Percentiles rank a stretch among this genome's conserved stretches.
phyloP scores from a whole-genome alignment of 1,140 invertebrate species.

The Trigoniulus corallinus region DNA sequence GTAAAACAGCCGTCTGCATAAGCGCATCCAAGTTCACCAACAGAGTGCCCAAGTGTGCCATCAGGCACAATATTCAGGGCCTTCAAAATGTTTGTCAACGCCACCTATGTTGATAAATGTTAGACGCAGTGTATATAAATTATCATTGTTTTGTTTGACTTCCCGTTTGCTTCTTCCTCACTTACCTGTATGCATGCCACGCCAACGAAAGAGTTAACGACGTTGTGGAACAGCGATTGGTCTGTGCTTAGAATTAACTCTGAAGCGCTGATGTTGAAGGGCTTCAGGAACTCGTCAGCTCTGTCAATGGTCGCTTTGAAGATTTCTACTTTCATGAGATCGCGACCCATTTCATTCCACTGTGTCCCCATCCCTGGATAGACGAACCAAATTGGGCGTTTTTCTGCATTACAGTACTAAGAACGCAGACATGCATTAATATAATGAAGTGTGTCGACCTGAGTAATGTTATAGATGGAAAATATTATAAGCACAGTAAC shows the following conservation, averaged over 20 bases:
- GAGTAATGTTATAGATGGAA: too few relatives aligned
- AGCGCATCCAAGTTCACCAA: slow-evolving; percentile 85
- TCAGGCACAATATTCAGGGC: slow-evolving; percentile 63
- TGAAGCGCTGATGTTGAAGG: slow-evolving; percentile 53
- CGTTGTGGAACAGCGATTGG: slow-evolving; percentile 59
- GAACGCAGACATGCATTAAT: too few relatives aligned
- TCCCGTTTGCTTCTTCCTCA: slow-evolving; percentile 1
- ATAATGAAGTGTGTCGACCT: too few relatives aligned
- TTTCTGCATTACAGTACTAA: slow-evolving; percentile 29
- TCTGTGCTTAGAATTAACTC: slow-evolving; percentile 60
- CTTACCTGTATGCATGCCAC: slow-evolving; percentile 85
- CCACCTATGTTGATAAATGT: slow-evolving; percentile 39
- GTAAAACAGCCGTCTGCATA: slow-evolving; percentile 92
- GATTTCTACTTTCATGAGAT: slow-evolving; percentile 56
- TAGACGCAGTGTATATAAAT: background rate
- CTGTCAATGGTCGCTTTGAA: slow-evolving; percentile 61
- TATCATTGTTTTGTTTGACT: too few relatives aligned
- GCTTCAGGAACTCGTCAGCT: slow-evolving; percentile 53
- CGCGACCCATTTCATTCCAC: slow-evolving; percentile 83
- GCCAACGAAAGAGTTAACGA: slow-evolving; percentile 73
- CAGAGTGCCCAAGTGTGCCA: slow-evolving; percentile 90
- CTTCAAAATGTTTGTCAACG: slow-evolving; percentile 68
- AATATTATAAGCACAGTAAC: too few relatives aligned
- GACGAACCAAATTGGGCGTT: slow-evolving; percentile 74
- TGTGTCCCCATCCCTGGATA: slow-evolving; percentile 95